Percentiles rank a stretch among this genome's conserved stretches.
phyloP scores from a whole-genome alignment of 2,797 vertebrate genomes.

The Lophotriccus pileatus region DNA sequence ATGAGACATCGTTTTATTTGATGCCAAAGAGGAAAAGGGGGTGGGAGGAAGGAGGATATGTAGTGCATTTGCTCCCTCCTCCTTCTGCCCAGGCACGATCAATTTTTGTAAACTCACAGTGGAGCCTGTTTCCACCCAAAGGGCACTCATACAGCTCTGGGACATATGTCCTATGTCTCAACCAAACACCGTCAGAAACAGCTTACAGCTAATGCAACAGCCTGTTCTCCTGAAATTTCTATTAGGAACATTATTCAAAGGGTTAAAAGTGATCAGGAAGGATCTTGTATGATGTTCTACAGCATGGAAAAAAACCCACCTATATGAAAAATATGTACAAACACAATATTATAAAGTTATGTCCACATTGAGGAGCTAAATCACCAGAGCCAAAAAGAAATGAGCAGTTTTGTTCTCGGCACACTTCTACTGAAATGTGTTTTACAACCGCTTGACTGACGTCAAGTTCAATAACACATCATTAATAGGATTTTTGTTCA shows the following conservation, averaged over 20 bases:
- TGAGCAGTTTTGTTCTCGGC: background rate
- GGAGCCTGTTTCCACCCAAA: conserved; percentile 30
- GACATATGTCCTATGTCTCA: background rate
- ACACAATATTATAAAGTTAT: background rate
- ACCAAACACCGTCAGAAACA: background rate
- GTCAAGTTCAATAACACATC: conserved; percentile 20
- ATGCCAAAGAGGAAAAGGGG: conserved; percentile 55
- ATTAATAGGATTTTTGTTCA: background rate
- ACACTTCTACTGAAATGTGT: background rate
- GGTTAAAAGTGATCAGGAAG: background rate
- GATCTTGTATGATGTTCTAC: background rate
- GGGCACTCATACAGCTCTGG: background rate
- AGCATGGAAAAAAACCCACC: background rate
- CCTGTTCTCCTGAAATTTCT: background rate
- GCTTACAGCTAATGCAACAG: background rate
- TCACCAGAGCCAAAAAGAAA: background rate
- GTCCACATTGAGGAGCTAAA: background rate
- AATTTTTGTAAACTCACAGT: background rate
- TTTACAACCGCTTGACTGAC: conserved; percentile 12
- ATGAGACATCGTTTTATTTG: conserved; percentile 44
- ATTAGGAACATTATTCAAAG: background rate
- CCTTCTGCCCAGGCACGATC: conserved; percentile 13
- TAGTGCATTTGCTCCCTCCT: background rate
- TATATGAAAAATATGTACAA: background rate
- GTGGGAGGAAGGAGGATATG: background rate